phyloP scores from a whole-genome alignment of 2,113 vertebrate species.

The Isurus oxyrinchus region DNA sequence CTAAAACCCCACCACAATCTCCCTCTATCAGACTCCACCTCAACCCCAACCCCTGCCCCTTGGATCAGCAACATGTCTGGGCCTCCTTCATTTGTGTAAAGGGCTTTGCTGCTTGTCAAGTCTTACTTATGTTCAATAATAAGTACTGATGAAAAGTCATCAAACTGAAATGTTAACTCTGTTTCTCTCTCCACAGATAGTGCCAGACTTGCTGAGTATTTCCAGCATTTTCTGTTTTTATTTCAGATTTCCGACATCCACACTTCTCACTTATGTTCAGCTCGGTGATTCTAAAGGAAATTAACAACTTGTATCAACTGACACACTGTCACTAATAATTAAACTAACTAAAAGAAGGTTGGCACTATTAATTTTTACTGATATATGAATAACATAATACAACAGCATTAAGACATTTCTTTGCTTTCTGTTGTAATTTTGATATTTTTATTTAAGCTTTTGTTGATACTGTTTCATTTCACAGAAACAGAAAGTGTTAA shows the following conservation, averaged over 20 bases:
- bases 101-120: background rate
- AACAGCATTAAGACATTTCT: background rate
- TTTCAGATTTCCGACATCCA: background rate
- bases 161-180: background rate
- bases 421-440: background rate
- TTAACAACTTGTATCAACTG: background rate
- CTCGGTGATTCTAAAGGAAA: background rate
- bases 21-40: no score
- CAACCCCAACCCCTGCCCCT: no score
- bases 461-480: background rate
- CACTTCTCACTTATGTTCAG: background rate
- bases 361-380: background rate
- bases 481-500: background rate
- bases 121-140: background rate
- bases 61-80: no score
- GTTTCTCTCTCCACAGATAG: background rate
- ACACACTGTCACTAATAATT: background rate
- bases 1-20: no score
- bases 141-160: background rate
- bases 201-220: background rate
- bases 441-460: background rate
- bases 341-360: background rate
- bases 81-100: background rate
- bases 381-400: background rate
- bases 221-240: background rate